These are phyloP conservation scores for Brachionichthys hirsutus DNA, from an alignment of 2,113 vertebrate species.

Conservation along the genomic window DNA sequence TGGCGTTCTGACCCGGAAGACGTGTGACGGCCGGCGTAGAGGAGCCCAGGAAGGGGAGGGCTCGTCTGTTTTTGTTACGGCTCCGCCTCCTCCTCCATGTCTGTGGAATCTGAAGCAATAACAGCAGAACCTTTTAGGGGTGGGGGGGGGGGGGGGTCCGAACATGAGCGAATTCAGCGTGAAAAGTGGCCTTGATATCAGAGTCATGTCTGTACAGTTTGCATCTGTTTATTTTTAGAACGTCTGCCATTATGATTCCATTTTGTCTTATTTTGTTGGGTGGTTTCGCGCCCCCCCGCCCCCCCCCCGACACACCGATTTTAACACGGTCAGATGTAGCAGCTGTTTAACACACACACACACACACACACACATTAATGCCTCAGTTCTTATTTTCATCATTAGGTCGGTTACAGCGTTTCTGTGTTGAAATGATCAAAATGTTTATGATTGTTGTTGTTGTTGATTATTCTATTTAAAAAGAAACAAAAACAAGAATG, in stretches of 20 bases:
- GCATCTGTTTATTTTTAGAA: conserved; percentile 39
- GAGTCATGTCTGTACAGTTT: conserved; percentile 61
- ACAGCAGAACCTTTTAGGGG: conserved; percentile 54
- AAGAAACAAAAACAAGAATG: conserved; percentile 54
- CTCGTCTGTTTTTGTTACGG: background rate
- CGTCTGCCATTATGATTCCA: conserved; percentile 67
- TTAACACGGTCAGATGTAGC: conserved; percentile 5
- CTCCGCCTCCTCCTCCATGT: conserved; percentile 29
- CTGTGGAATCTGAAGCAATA: conserved; percentile 68
- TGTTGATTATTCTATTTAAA: conserved; percentile 71
- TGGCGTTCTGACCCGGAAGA: background rate
- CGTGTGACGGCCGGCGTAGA: too few relatives aligned
- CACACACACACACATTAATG: conserved; percentile 35
- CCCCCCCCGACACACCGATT: conserved; percentile 11
- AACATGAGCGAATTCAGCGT: conserved; percentile 40
- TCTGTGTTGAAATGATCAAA: conserved; percentile 47
- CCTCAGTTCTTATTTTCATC: conserved; percentile 49
- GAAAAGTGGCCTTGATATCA: conserved; percentile 71
- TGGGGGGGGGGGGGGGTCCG: conserved; percentile 8
- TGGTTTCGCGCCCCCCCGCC: conserved; percentile 42
- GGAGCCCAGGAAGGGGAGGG: too few relatives aligned
- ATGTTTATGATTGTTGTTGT: conserved; percentile 64
- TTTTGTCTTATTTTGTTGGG: conserved; percentile 42
- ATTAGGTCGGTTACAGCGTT: conserved; percentile 46
- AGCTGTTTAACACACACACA: conserved; percentile 20